phyloP scores from a whole-genome alignment of 2,797 vertebrate species.

The Sciaenops ocellatus region DNA sequence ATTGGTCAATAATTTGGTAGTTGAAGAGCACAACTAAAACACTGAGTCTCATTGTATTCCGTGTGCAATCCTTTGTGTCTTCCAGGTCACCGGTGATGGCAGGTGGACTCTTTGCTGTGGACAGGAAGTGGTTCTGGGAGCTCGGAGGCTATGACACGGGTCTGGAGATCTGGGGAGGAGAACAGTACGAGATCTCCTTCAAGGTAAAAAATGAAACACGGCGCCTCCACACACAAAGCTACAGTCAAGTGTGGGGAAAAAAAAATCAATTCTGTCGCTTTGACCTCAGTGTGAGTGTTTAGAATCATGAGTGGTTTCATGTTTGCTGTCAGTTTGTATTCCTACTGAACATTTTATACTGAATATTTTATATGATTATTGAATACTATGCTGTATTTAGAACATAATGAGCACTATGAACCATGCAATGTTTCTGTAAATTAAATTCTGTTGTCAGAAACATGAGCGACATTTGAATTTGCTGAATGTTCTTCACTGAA shows the following conservation, averaged over 20 bases:
- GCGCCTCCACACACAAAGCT: too few relatives aligned
- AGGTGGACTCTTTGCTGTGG: slow-evolving; percentile 95
- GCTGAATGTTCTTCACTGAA: not conserved
- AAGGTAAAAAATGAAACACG: slow-evolving; percentile 87
- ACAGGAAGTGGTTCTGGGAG: slow-evolving; percentile 99
- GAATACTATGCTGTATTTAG: not conserved
- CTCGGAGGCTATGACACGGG: slow-evolving; percentile 95
- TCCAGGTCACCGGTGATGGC: slow-evolving; percentile 98
- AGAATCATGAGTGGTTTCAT: not conserved
- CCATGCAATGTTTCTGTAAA: not conserved
- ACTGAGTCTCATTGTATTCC: not conserved
- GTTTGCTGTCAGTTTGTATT: not conserved
- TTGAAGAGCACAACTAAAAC: not conserved
- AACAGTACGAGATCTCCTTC: slow-evolving; percentile 99
- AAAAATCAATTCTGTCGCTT: not conserved
- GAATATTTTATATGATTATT: not conserved
- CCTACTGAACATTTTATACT: not conserved
- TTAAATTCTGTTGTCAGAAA: too few relatives aligned
- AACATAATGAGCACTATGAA: not conserved
- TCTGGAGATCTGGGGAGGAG: slow-evolving; percentile 99
- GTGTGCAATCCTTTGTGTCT: slow-evolving; percentile 40
- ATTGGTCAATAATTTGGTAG: too few relatives aligned
- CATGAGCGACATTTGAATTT: not conserved
- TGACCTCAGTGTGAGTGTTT: not conserved
- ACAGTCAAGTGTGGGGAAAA: not conserved